phyloP scores from a whole-genome alignment of 2,888 invertebrate species.

The Kuschelorhynchus macadamiae region DNA sequence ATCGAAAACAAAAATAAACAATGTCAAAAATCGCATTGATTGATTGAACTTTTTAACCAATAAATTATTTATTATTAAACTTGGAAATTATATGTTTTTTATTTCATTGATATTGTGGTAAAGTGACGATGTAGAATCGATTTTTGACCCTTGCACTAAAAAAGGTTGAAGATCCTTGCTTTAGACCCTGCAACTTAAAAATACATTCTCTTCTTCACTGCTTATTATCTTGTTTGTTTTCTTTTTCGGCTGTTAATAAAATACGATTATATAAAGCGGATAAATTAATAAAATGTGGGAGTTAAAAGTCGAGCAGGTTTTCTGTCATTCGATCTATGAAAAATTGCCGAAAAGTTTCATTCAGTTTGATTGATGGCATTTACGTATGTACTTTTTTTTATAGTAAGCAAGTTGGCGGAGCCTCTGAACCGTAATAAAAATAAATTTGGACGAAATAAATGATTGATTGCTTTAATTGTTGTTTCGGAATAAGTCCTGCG shows the following conservation, averaged over 20 bases:
- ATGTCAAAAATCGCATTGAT: no score
- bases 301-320: conserved; percentile 35
- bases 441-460: conserved; percentile 39
- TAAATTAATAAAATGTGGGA: conserved; percentile 32
- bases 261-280: conserved; percentile 17
- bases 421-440: conserved; percentile 40
- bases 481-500: conserved; percentile 11
- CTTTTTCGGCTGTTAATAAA: conserved; percentile 1
- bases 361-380: conserved; percentile 37
- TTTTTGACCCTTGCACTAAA: no score
- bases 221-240: no score
- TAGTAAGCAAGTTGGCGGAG: conserved; percentile 39
- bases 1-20: no score
- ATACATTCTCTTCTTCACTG: no score
- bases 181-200: no score
- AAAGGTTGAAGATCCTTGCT: no score
- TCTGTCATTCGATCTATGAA: conserved; percentile 37
- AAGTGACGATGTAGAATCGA: no score
- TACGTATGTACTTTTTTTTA: conserved; percentile 40
- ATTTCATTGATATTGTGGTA: no score
- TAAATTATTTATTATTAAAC: no score
- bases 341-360: conserved; percentile 41
- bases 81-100: no score
- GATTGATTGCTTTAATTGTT: conserved; percentile 45
- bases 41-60: no score